These are phyloP conservation scores for Crematogaster levior DNA, from an alignment of 2,888 invertebrate species.

Conservation along the genomic window DNA sequence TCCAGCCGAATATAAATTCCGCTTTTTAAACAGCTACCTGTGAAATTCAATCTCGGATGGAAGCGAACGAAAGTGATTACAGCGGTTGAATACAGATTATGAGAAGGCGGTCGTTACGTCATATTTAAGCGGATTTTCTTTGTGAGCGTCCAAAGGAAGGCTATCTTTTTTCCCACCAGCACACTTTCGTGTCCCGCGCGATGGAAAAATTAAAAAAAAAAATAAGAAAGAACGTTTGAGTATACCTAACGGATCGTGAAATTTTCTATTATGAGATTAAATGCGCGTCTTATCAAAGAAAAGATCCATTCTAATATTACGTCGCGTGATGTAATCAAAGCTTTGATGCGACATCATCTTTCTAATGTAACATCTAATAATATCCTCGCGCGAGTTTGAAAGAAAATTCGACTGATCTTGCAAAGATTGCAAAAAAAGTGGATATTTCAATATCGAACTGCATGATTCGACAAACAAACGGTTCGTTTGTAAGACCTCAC, in stretches of 20 bases:
- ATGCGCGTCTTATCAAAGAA: conserved; percentile 34
- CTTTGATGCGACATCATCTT: conserved; percentile 8
- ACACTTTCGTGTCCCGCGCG: conserved; percentile 30
- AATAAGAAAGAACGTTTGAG: conserved; percentile 28
- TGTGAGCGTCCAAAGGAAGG: conserved; percentile 46
- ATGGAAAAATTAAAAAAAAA: conserved; percentile 21
- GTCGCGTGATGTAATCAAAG: not conserved
- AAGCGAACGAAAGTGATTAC: conserved; percentile 64
- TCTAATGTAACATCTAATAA: conserved; percentile 20
- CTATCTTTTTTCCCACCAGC: conserved; percentile 26
- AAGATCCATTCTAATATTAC: conserved; percentile 24
- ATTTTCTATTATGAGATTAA: conserved; percentile 52
- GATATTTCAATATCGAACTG: conserved; percentile 5
- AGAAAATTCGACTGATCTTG: conserved; percentile 14
- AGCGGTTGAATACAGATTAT: conserved; percentile 62
- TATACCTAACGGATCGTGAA: conserved; percentile 48
- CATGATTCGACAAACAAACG: conserved; percentile 32
- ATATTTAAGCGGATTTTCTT: conserved; percentile 61
- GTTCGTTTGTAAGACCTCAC: conserved; percentile 24
- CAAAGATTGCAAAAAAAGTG: not conserved
- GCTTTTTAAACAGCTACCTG: conserved; percentile 59
- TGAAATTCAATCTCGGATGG: conserved; percentile 57
- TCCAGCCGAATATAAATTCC: conserved; percentile 67
- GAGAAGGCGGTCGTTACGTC: conserved; percentile 45
- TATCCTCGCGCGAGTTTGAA: not conserved